Evolutionary conservation across 2,888 invertebrate species (phyloP), one percentile per base, ranked within the genome.

Genomic region (Dinocampus coccinellae): DNA sequence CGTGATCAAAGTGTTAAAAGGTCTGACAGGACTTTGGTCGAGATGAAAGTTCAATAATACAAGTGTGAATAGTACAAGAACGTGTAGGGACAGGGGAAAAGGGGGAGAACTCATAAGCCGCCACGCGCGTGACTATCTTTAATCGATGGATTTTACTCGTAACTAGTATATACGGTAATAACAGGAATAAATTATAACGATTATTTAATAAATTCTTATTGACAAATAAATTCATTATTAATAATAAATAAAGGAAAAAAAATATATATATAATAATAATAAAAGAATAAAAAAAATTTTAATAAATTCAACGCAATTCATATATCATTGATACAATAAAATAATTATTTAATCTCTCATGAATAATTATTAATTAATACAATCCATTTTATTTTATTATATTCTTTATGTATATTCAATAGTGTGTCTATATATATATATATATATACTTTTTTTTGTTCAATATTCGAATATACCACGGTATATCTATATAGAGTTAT

Each of bases 101-200:
- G 33, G 24, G 26, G 13, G 7, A 29, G 34, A 34, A 29, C 58
- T 58, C 58, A 58, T 63, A 69, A 62, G 69, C 62, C 62, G 39
- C 24, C 26, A 55, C 13, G 39, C 55, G 42, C 16, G 53, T 69
- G 53, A 55, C 55, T 69, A 69, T 69, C 69, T 69, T 52, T 61
- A 52, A 69, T 69, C 69, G 11, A 29, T 34, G 69, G 69, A 69
- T 69, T 69, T 69, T 47, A 47, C 47, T 47, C 7, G 9, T 7
- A 9, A 16, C 47, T 16, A 7, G 16, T 47, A 47, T 47, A 16
- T n/a, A 47, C 20, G 47, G 47, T 47, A 47, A 47, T n/a, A 47
- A n/a, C 16, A n/a, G 20, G 4, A 47, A 16, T 47, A 47, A 47
- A 16, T 47, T 55, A 55, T 26, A 55, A 6, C 13, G 3, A 13